phyloP scores from a whole-genome alignment of 2,888 invertebrate species.

The Agriotes lineatus region DNA sequence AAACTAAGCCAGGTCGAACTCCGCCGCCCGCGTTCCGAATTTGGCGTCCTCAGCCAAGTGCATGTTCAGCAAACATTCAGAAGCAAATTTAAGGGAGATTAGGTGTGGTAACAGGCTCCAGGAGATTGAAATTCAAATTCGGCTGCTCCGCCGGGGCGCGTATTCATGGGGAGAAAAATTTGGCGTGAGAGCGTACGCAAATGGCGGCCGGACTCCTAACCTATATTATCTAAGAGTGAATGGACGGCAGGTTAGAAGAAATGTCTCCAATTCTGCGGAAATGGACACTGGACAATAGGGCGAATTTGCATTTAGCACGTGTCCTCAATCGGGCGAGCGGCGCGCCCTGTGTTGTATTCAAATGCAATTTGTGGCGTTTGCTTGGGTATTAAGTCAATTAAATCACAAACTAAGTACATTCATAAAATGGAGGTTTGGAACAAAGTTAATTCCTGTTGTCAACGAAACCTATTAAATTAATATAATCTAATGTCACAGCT shows the following conservation, averaged over 20 bases:
- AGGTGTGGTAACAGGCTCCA: neutral
- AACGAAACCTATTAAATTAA: too few species aligned
- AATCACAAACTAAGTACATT: too few species aligned
- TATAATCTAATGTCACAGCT: too few species aligned
- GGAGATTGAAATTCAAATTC: conserved; percentile 23
- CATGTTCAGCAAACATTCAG: neutral
- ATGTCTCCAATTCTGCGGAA: conserved; percentile 50
- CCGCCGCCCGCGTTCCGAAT: too few species aligned
- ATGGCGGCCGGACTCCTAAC: conserved; percentile 18
- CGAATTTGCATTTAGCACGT: conserved; percentile 49
- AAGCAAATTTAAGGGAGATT: neutral
- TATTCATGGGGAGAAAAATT: conserved; percentile 29
- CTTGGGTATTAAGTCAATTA: too few species aligned
- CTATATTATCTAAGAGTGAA: conserved; percentile 40
- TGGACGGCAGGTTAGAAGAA: conserved; percentile 46
- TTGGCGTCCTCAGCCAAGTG: too few species aligned
- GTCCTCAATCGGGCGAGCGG: conserved; percentile 21
- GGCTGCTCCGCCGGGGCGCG: conserved; percentile 3
- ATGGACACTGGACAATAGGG: conserved; percentile 52
- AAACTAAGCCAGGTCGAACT: too few species aligned
- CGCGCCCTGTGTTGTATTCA: neutral
- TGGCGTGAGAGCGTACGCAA: conserved; percentile 10
- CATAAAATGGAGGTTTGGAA: too few species aligned
- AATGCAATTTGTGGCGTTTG: neutral
- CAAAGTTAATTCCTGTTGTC: too few species aligned